Percentiles rank a stretch among this genome's conserved stretches.
These are phyloP conservation scores for Planiliza haematocheilus DNA, from an alignment of 2,113 vertebrate genomes.

Conservation along the genomic window DNA sequence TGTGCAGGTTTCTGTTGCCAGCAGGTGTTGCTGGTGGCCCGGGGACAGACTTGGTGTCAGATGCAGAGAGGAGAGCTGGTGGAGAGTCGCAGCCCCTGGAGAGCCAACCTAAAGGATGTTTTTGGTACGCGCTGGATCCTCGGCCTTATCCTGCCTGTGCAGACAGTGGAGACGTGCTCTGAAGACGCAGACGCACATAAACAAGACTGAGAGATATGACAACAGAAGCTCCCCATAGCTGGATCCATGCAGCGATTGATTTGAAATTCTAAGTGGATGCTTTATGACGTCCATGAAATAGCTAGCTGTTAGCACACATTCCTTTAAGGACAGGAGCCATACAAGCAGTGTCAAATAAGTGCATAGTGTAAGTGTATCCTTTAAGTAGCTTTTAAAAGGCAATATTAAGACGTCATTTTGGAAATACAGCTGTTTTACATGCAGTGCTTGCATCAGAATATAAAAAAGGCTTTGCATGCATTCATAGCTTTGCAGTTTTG, in stretches of 20 bases:
- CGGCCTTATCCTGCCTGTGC: slow-evolving; percentile 91
- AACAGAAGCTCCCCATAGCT: slow-evolving; percentile 13
- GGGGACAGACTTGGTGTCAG: slow-evolving; percentile 94
- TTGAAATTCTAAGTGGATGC: slow-evolving; percentile 35
- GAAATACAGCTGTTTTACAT: slow-evolving; percentile 24
- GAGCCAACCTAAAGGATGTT: slow-evolving; percentile 90
- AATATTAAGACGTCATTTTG: slow-evolving; percentile 48
- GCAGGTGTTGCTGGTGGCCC: slow-evolving; percentile 93
- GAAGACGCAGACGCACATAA: slow-evolving; percentile 68
- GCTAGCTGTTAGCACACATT: slow-evolving; percentile 51
- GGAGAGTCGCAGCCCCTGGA: slow-evolving; percentile 87
- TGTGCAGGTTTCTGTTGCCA: slow-evolving; percentile 97
- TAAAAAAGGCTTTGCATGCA: slow-evolving; percentile 33
- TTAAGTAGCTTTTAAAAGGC: slow-evolving; percentile 48
- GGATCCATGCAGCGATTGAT: slow-evolving; percentile 7
- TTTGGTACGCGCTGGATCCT: slow-evolving; percentile 95
- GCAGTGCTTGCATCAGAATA: slow-evolving; percentile 13
- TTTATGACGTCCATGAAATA: slow-evolving; percentile 33
- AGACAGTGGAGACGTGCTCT: slow-evolving; percentile 84
- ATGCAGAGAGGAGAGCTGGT: slow-evolving; percentile 86
- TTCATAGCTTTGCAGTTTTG: slow-evolving; percentile 42
- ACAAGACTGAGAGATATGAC: slow-evolving; percentile 70
- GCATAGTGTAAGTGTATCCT: slow-evolving; percentile 46
- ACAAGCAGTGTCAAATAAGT: slow-evolving; percentile 50
- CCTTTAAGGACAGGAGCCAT: slow-evolving; percentile 72